Conservation (phyloP, 2,797 vertebrate genomes). For the Tinamus major region DNA sequence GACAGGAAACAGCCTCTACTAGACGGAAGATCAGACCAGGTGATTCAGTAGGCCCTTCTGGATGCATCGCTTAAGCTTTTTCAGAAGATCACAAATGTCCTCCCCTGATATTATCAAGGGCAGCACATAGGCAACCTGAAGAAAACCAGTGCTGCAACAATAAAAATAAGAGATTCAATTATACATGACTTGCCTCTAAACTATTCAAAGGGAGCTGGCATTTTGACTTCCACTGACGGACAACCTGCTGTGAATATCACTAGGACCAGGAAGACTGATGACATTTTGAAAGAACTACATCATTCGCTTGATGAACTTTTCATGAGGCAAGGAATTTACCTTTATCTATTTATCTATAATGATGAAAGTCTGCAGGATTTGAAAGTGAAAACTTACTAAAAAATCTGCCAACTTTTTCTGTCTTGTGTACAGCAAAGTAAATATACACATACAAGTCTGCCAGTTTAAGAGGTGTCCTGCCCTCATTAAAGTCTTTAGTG, state of each 20-base stretch:
- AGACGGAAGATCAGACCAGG: background rate
- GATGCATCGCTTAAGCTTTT: background rate
- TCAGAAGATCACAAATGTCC: background rate
- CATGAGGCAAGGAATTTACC: slow-evolving; percentile 46
- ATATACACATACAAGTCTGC: background rate
- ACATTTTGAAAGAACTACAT: slow-evolving; percentile 54
- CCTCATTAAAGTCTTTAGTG: background rate
- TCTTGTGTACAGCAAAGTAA: background rate
- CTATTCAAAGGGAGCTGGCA: slow-evolving; percentile 15
- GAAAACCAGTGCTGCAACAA: slow-evolving; percentile 27
- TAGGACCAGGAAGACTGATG: slow-evolving; percentile 37
- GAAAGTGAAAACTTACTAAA: background rate
- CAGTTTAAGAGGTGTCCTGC: background rate
- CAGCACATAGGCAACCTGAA: background rate
- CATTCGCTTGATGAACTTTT: slow-evolving; percentile 49
- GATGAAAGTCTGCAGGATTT: background rate
- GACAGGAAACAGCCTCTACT: background rate
- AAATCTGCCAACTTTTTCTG: background rate
- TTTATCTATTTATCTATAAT: slow-evolving; percentile 13
- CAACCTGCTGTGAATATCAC: slow-evolving; percentile 27
- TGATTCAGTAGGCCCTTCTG: background rate
- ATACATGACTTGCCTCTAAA: background rate
- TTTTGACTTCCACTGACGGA: slow-evolving; percentile 40
- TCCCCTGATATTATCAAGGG: background rate
- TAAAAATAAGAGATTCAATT: slow-evolving; percentile 38